Base-by-base conservation (phyloP, 2,113 vertebrate species). In the Nothocercus nigrocapillus region DNA sequence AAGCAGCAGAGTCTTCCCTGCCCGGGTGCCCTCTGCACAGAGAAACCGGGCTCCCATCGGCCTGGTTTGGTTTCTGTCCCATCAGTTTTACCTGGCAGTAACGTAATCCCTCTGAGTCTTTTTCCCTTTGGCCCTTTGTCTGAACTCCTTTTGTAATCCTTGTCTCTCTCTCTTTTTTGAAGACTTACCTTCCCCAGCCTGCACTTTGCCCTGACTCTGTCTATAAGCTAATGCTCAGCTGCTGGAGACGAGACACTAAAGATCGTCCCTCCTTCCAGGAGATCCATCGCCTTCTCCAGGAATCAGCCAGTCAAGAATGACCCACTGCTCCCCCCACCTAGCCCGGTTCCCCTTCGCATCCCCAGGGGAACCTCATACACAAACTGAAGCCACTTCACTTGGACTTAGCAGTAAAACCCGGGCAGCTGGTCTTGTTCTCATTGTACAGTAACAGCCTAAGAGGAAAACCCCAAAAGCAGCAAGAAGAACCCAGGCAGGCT, bases 191-290 rank as follows among this genome's bases (percentile, higher is more conserved):
- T 80, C 98, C 98, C 3, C 98, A 98, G 97, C 99, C 99, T n/a
- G 64, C 93, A 13, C 97, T 98, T 56, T 99, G 99, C 92, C 98
- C 99, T 4, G 98, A 99, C 32, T 92, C 96, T 56, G 96, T 99
- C 91, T 99, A 99, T 97, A 98, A 97, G 93, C 97, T 99, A 93
- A 99, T 99, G 99, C 98, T 99, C 82, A 99, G 98, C 96, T 99
- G 99, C 97, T 99, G 99, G 99, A 98, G 97, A 97, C 98, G 99
- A 93, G 99, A 99, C n/a, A 98, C 99, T 88, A 99, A 99, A 96
- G 98, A 99, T 45, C 98, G 99, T 22, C 99, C 99, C 15, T 98
- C 98, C n/a, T 99, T 99, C 96, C 98, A 99, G 94, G 99, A 99
- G 62, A 99, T 99, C 77, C 98, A 99, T 82, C 83, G 93, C 85